phyloP scores from a whole-genome alignment of 1,140 invertebrate genomes.

The Aricia agestis region DNA sequence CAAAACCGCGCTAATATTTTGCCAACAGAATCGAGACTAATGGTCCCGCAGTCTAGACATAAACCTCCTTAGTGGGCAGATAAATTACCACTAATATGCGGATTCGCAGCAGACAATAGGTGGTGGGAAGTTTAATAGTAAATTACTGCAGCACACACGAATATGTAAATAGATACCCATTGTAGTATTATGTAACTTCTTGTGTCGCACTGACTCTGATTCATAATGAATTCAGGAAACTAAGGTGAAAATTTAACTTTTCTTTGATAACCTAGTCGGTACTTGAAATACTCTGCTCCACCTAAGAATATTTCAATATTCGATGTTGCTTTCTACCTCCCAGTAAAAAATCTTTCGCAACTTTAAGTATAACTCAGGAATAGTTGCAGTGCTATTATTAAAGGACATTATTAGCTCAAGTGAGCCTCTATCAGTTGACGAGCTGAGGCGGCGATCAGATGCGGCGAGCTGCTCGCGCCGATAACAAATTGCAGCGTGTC shows the following conservation, averaged over 20 bases:
- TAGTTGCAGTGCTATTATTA: neutral
- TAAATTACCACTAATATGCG: conserved; percentile 7
- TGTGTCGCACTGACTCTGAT: too few relatives aligned
- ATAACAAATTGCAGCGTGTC: conserved; percentile 34
- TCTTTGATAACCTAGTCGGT: too few relatives aligned
- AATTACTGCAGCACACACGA: neutral
- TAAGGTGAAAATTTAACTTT: too few relatives aligned
- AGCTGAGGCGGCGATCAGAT: conserved; percentile 32
- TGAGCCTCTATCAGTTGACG: conserved; percentile 14
- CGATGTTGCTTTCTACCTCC: too few relatives aligned
- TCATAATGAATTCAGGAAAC: too few relatives aligned
- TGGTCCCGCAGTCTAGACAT: conserved; percentile 3
- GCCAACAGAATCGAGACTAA: conserved; percentile 12
- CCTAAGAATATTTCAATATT: too few relatives aligned
- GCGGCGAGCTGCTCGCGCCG: conserved; percentile 32
- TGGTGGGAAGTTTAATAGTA: neutral
- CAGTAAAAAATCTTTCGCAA: neutral
- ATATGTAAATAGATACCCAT: neutral
- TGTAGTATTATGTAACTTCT: neutral
- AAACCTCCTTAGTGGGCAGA: conserved; percentile 11
- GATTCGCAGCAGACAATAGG: conserved; percentile 4
- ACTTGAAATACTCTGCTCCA: too few relatives aligned
- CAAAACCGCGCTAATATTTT: neutral
- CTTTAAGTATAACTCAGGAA: neutral
- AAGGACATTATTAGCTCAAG: neutral